Base-by-base conservation (phyloP, 2,888 invertebrate species). In the Tethea ocularis region DNA sequence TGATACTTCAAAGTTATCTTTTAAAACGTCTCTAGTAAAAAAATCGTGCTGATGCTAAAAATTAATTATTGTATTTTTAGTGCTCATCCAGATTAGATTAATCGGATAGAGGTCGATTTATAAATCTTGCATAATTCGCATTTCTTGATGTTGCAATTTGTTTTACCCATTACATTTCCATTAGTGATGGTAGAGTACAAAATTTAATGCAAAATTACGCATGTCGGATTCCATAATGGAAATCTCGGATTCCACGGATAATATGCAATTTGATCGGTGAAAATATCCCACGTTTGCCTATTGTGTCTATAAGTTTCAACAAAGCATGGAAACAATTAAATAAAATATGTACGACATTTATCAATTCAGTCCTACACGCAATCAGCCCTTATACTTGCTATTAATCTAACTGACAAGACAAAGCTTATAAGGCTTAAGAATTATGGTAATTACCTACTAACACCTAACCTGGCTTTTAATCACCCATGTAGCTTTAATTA, bases 231-330 rank as follows among this genome's bases (percentile, higher is more conserved):
- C 69, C 23, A 60, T 61, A 72, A 68, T 67, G 61, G 61, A 67
- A 58, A 69, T 68, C 59, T 61, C 66, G 64, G 52, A 60, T 71
- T 64, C 61, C 60, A 75, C 67, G 62, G 64, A 52, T 52, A 62
- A 69, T 68, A 66, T 66, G 61, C 63, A 65, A 69, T 74, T 72
- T 60, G 60, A 70, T 69, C 54, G 64, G 64, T 69, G 74, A 73
- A 77, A 77, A 67, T 63, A 66, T 81, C 79, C 67, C 79, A 80
- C 78, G 77, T 61, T 66, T 60, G 62, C 65, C 68, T 52, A 71
- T 68, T 65, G 63, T 67, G 59, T 72, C 60, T n/a, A n/a, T 71
- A 59, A 61, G 57, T 67, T 63, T 62, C 62, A 65, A 59, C 51
- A 61, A 66, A 54, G 55, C 51, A 52, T 38, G 29, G 53, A 33